Percentiles rank a stretch among this genome's conserved stretches.
phyloP scores from a whole-genome alignment of 2,888 invertebrate species.

The Saturnia japonica region DNA sequence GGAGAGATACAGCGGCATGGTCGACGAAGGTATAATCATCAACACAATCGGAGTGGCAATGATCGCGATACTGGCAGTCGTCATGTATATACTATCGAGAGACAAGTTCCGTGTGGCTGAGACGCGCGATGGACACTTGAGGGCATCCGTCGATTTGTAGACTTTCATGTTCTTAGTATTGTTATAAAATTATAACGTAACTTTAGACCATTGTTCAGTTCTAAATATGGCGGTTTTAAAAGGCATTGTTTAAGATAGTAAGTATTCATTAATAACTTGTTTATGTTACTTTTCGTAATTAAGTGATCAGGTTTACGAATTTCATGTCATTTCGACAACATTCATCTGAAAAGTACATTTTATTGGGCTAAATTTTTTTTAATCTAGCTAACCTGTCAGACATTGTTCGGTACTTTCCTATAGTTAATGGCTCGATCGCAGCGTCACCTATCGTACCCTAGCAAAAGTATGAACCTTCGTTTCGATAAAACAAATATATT shows the following conservation, averaged over 20 bases:
- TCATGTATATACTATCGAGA: slow-evolving; percentile 84
- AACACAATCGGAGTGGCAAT: slow-evolving; percentile 86
- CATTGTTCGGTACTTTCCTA: too few relatives aligned
- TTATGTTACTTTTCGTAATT: not conserved
- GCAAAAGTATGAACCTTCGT: too few relatives aligned
- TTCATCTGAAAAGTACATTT: not conserved
- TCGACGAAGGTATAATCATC: slow-evolving; percentile 85
- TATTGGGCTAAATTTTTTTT: too few relatives aligned
- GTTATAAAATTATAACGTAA: not conserved
- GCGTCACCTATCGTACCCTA: too few relatives aligned
- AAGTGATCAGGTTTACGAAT: not conserved
- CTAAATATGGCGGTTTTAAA: not conserved
- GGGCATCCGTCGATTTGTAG: slow-evolving; percentile 82
- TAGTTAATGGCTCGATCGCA: too few relatives aligned
- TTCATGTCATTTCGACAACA: not conserved
- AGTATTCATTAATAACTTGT: not conserved
- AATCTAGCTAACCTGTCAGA: too few relatives aligned
- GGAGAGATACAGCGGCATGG: slow-evolving; percentile 81
- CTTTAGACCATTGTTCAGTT: slow-evolving; percentile 1
- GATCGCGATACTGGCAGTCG: slow-evolving; percentile 84
- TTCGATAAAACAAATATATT: too few relatives aligned
- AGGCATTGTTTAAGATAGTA: not conserved
- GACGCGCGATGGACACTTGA: slow-evolving; percentile 71
- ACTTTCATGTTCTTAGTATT: slow-evolving; percentile 25
- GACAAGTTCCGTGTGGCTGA: slow-evolving; percentile 79